A percentile compares a stretch with the other conserved stretches of the same genome.
Evolutionary conservation across 1,140 invertebrate genomes (phyloP).

Genomic region (Drosophila mojavensis): DNA sequence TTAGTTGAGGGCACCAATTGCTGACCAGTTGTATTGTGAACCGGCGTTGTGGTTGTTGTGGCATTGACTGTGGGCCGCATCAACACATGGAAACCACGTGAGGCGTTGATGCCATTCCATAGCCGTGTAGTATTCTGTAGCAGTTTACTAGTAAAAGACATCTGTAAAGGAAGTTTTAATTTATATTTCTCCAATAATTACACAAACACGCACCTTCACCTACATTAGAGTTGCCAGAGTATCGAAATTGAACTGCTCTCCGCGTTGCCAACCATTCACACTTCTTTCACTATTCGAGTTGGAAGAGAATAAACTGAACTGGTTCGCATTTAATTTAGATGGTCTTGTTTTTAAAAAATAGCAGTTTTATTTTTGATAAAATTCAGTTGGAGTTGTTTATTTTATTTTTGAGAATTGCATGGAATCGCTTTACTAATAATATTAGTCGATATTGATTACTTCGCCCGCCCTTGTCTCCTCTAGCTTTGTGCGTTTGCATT

Average conservation of each 20-base stretch:
- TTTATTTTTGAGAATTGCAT: constrained; percentile 16
- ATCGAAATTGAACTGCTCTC: background rate
- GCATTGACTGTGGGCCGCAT: constrained; percentile 31
- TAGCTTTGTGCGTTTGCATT: constrained; percentile 76
- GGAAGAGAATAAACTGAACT: background rate
- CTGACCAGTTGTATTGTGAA: constrained; percentile 21
- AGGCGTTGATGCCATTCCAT: constrained; percentile 46
- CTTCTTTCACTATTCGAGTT: too few relatives aligned
- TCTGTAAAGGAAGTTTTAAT: constrained; percentile 51
- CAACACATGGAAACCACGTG: constrained; percentile 62
- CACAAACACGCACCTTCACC: constrained; percentile 35
- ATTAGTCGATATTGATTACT: constrained; percentile 73
- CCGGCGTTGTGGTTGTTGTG: constrained; percentile 7
- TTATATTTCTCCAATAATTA: constrained; percentile 35
- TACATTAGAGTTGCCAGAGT: constrained; percentile 9
- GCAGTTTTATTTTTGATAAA: background rate
- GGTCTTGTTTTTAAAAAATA: background rate
- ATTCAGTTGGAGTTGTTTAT: background rate
- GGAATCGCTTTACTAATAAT: background rate
- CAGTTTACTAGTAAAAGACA: constrained; percentile 62
- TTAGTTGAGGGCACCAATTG: constrained; percentile 7
- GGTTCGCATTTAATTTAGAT: background rate
- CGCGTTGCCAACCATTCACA: constrained; percentile 2
- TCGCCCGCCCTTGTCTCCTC: constrained; percentile 26
- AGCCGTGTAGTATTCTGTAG: constrained; percentile 44